A percentile compares a stretch with the other conserved stretches of the same genome.
Conservation (phyloP, 2,797 vertebrate species). For the Spea hammondii region DNA sequence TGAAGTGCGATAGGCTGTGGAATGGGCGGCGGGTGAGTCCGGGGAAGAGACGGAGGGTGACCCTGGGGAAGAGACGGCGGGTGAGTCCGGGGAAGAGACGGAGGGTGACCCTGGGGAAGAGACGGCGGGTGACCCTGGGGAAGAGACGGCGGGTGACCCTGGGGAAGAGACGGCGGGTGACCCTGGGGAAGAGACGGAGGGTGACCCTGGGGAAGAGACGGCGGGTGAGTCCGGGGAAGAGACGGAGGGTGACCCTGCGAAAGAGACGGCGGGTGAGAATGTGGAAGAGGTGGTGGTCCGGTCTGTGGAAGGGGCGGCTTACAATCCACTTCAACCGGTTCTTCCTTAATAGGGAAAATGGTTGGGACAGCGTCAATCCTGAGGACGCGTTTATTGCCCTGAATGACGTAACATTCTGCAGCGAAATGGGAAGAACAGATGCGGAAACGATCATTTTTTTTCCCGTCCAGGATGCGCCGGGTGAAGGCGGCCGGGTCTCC, state of each 20-base stretch:
- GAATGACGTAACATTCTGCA: background rate
- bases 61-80: background rate
- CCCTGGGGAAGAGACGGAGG: too few relatives aligned
- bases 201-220: too few relatives aligned
- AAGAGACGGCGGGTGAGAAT: background rate
- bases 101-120: too few relatives aligned
- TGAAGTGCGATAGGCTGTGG: background rate
- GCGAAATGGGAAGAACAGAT: constrained; percentile 27
- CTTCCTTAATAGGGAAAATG: constrained; percentile 2
- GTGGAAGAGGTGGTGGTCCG: background rate
- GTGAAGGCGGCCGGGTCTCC: too few relatives aligned
- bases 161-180: too few relatives aligned
- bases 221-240: too few relatives aligned
- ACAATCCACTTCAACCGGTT: background rate
- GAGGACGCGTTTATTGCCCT: constrained; percentile 7
- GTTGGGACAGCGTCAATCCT: constrained; percentile 15
- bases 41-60: background rate
- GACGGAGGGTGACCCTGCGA: too few relatives aligned
- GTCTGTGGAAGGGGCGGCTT: background rate
- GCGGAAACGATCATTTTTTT: background rate
- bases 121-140: too few relatives aligned
- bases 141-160: too few relatives aligned
- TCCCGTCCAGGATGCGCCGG: too few relatives aligned
- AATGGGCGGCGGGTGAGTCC: background rate
- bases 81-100: background rate